Base-by-base conservation (phyloP, 2,888 invertebrate species). In the Gisinianus flammeolus region DNA sequence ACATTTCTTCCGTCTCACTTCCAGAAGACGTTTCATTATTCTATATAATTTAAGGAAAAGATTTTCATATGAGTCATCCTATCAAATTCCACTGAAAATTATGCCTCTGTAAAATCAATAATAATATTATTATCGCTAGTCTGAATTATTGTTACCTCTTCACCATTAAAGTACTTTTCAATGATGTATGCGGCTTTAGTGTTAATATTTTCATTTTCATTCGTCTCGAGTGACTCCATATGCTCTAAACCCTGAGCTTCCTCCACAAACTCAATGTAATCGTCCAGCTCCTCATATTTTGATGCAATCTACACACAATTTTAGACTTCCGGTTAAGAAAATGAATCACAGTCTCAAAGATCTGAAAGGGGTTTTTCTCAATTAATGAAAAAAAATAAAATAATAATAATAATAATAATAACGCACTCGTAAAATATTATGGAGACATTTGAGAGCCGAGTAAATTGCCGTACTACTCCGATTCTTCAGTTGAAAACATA, bases 111-210 rank as follows among this genome's bases (percentile, higher is more conserved):
- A n/a, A n/a, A n/a, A n/a, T n/a, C n/a, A n/a, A n/a, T n/a, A n/a
- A n/a, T n/a, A n/a, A n/a, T n/a, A n/a, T n/a, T n/a, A n/a, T n/a
- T n/a, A n/a, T n/a, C n/a, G n/a, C n/a, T n/a, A n/a, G n/a, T n/a
- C n/a, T n/a, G n/a, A n/a, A n/a, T n/a, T n/a, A n/a, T n/a, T n/a
- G n/a, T 33, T 54, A 68, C 76, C 58, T 76, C 67, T 6, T 67
- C 52, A 1, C 52, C 76, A 54, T 76, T 76, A 44, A 76, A 76
- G 22, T 76, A 76, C 56, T 76, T 76, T 26, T 76, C 76, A 22
- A 76, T 28, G n/a, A 76, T 76, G 68, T 76, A 54, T 6, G 76
- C 68, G 4, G 76, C 76, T 68, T 31, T 67, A 2, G 68, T 22
- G 28, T 68, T 76, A 22, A 76, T 76, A 10, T 68, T n/a, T 22